Evolutionary conservation across 2,888 invertebrate species (phyloP).

Genomic region (Gymnocheta viridis): DNA sequence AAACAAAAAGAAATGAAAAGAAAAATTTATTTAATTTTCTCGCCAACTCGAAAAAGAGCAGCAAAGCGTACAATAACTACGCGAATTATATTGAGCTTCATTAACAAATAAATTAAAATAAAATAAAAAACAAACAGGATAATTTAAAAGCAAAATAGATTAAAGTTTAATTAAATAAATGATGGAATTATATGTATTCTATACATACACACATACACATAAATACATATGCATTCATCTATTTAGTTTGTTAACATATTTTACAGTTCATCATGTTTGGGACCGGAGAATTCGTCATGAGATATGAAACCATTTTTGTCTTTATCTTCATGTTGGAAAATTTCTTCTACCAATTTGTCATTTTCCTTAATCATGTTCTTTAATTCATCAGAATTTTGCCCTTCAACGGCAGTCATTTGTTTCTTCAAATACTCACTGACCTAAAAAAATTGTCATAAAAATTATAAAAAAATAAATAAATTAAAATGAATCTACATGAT

Average conservation of each 20-base stretch:
- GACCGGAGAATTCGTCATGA: constrained; percentile 97
- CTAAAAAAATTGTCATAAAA: constrained; percentile 82
- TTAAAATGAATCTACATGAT: not conserved
- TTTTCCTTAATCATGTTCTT: constrained; percentile 93
- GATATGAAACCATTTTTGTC: constrained; percentile 98
- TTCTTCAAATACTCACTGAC: constrained; percentile 95
- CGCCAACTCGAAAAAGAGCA: constrained; percentile 1
- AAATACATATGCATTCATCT: not conserved
- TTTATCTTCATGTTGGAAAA: constrained; percentile 98
- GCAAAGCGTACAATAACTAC: constrained; percentile 16
- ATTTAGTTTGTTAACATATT: constrained; percentile 3
- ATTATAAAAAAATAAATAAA: not conserved
- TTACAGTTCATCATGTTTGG: constrained; percentile 98
- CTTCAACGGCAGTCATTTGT: constrained; percentile 93
- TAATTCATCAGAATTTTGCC: constrained; percentile 89
- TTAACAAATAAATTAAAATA: constrained; percentile 42
- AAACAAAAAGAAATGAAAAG: constrained; percentile 6
- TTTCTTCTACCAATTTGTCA: constrained; percentile 96
- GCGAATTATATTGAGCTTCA: not conserved
- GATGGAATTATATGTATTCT: constrained; percentile 9
- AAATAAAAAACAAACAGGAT: constrained; percentile 32
- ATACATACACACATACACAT: not conserved
- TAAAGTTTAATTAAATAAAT: constrained; percentile 6
- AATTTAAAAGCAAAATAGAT: not conserved
- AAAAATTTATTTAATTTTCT: constrained; percentile 13